These are phyloP conservation scores for Zaprionus davidi DNA, from an alignment of 1,140 invertebrate genomes.

Conservation along the genomic window DNA sequence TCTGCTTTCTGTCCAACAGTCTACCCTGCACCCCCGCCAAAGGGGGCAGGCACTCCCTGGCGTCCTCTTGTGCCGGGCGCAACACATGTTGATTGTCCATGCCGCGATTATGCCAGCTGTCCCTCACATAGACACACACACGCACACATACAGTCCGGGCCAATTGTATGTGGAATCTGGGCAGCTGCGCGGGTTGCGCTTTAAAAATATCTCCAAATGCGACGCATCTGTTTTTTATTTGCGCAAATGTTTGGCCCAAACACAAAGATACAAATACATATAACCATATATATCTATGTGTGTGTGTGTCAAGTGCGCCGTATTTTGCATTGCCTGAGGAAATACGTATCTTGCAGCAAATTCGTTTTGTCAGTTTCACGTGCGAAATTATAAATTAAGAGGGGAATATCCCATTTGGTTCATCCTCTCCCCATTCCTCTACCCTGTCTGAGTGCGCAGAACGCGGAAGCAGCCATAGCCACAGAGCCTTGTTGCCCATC, in stretches of 20 bases:
- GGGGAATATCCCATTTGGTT: slow-evolving; percentile 31
- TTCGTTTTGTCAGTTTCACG: slow-evolving; percentile 76
- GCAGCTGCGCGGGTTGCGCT: slow-evolving; percentile 33
- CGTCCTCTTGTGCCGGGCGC: slow-evolving; percentile 21
- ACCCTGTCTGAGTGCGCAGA: neutral
- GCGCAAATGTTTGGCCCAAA: slow-evolving; percentile 54
- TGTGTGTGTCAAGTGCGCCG: slow-evolving; percentile 53
- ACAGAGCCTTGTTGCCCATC: slow-evolving; percentile 21
- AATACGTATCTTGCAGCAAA: slow-evolving; percentile 33
- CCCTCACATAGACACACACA: slow-evolving; percentile 27
- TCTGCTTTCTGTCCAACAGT: slow-evolving; percentile 27
- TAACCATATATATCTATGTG: neutral
- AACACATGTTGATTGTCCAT: slow-evolving; percentile 76
- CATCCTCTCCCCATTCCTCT: slow-evolving; percentile 16
- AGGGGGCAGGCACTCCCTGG: no score
- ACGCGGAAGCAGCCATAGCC: slow-evolving; percentile 47
- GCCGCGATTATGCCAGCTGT: slow-evolving; percentile 62
- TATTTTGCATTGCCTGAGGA: slow-evolving; percentile 37
- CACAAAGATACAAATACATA: slow-evolving; percentile 48
- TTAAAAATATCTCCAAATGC: slow-evolving; percentile 38
- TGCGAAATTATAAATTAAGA: slow-evolving; percentile 77
- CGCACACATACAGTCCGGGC: slow-evolving; percentile 7
- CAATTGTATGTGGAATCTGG: slow-evolving; percentile 45
- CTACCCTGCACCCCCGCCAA: neutral
- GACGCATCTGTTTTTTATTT: slow-evolving; percentile 76